These are phyloP conservation scores for Gasterosteus nipponicus DNA, from an alignment of 2,113 vertebrate genomes.

Conservation along the genomic window DNA sequence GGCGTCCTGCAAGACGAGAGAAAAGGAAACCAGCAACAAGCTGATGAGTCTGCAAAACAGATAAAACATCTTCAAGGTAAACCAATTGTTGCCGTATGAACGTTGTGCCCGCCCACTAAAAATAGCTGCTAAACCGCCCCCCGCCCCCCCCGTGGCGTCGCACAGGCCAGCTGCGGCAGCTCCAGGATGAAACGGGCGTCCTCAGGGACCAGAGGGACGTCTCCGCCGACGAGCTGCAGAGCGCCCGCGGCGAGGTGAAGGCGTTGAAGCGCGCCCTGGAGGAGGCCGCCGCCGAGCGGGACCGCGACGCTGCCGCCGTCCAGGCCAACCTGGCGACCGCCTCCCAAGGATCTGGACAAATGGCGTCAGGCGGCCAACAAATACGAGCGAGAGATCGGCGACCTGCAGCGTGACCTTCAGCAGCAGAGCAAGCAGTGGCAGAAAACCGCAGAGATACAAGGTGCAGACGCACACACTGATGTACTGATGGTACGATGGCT, in stretches of 20 bases:
- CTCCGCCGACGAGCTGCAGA: conserved; percentile 85
- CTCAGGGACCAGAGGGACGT: conserved; percentile 88
- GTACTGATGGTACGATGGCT: no score
- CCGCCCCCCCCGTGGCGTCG: not conserved
- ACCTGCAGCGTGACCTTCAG: conserved; percentile 88
- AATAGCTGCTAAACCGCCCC: conserved; percentile 4
- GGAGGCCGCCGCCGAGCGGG: conserved; percentile 85
- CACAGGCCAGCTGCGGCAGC: conserved; percentile 81
- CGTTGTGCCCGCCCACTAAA: not conserved
- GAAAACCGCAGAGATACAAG: conserved; percentile 88
- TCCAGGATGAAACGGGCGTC: conserved; percentile 86
- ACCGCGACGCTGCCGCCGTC: conserved; percentile 84
- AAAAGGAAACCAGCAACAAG: conserved; percentile 87
- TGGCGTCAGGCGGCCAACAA: conserved; percentile 89
- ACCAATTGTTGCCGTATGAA: conserved; percentile 10
- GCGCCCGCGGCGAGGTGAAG: conserved; percentile 89
- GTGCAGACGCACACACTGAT: conserved; percentile 63
- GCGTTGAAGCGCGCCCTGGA: conserved; percentile 88
- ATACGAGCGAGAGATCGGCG: conserved; percentile 89
- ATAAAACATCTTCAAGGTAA: conserved; percentile 92
- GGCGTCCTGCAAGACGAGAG: conserved; percentile 91
- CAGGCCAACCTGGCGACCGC: conserved; percentile 87
- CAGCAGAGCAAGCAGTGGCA: conserved; percentile 89
- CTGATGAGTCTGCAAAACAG: conserved; percentile 92
- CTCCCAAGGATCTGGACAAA: conserved; percentile 87